These are phyloP conservation scores for Anabacerthia variegaticeps DNA, from an alignment of 2,797 vertebrate genomes.

Conservation along the genomic window DNA sequence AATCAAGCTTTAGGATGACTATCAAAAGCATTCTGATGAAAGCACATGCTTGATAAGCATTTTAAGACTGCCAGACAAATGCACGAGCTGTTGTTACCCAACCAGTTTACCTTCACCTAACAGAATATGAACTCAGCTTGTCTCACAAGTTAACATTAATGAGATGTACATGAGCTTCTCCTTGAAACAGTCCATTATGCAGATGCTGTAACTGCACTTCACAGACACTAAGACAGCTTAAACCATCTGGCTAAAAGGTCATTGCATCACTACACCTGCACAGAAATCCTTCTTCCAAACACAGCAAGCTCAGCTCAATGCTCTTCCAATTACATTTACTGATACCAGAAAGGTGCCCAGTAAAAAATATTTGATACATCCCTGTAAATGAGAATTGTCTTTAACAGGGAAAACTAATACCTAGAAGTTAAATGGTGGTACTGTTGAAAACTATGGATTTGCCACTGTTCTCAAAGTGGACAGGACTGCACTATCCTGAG, in stretches of 20 bases:
- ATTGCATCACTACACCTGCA: not conserved
- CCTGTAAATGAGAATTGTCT: not conserved
- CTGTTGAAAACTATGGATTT: not conserved
- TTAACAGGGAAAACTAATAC: not conserved
- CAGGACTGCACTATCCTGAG: not conserved
- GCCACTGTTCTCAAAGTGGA: not conserved
- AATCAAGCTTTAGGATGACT: not conserved
- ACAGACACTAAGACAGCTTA: not conserved
- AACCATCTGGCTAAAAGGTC: not conserved
- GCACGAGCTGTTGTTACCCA: not conserved
- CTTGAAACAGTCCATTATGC: fast-evolving
- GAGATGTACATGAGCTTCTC: not conserved
- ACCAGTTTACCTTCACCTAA: not conserved
- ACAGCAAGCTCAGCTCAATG: not conserved
- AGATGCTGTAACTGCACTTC: not conserved
- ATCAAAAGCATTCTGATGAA: not conserved
- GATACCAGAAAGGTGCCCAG: not conserved
- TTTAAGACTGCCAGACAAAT: not conserved
- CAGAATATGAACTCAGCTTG: not conserved
- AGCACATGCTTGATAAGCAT: not conserved
- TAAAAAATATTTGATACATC: not conserved
- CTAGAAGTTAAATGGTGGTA: not conserved
- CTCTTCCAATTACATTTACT: not conserved
- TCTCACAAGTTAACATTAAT: not conserved
- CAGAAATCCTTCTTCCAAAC: not conserved